Base-by-base conservation (phyloP, 1,140 invertebrate species). In the Mizuhopecten yessoensis region DNA sequence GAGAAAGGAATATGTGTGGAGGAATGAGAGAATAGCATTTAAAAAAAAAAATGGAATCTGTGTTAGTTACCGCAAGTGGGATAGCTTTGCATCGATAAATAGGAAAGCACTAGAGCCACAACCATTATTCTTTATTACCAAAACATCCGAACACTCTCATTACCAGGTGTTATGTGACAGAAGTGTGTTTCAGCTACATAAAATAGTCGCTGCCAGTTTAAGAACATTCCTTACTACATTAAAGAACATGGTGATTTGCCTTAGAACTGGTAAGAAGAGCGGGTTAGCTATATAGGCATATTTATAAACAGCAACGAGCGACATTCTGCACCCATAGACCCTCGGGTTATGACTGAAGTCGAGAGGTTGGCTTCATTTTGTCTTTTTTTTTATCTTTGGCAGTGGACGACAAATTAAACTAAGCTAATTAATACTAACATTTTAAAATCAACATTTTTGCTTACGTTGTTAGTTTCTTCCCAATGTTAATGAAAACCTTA, bases 181-280 rank as follows among this genome's bases (percentile, higher is more conserved):
- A n/a, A 75, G 57, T 29, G n/a, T n/a, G 57, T 29, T 29, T 29
- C 57, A n/a, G 57, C 2, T 17, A 75, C 57, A 75, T 75, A 29
- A 75, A 75, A 9, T 75, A 5, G 5, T 75, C 57, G 0, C 2
- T 75, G 57, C 23, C 57, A 75, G 57, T 75, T 75, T 75, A 17
- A 75, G 57, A 75, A 75, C 57, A 75, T 75, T 75, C 57, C 57
- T 5, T 29, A 75, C 23, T 75, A n/a, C 57, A 75, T 75, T 75
- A 11, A 75, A 75, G 57, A 75, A n/a, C 57, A 1, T 75, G 29
- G 29, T 29, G 57, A 17, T 75, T 75, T 75, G n/a, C 57, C 29
- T 75, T 75, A 75, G 57, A 75, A 75, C 23, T 29, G 5, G 20
- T 75, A 29, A 75, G 57, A 75, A 75, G 57, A 75, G 5, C 57